Evolutionary conservation across 1,140 invertebrate species (phyloP), one percentile per base, ranked within the genome.

Genomic region (Nephila pilipes): DNA sequence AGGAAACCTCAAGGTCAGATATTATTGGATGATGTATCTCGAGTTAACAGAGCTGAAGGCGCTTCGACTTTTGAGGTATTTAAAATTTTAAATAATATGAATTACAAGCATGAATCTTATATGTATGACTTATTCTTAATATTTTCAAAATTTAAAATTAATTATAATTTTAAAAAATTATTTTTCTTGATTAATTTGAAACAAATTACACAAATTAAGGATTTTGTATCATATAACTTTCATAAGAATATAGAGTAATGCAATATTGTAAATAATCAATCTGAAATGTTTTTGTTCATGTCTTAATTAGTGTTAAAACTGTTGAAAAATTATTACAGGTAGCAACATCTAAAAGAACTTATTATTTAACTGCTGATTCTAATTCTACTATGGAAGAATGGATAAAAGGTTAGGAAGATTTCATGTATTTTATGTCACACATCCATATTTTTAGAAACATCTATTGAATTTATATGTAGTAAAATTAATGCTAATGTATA

Each of bases 351-450:
- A 93, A 94, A 85, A 93, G 94, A 95, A 98, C 98, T 0, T 99
- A 99, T 96, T 99, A 99, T 95, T 96, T 99, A 91, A 99, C 98
- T 1, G 98, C 98, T 1, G 98, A 99, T 95, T 98, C 98, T 25
- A 97, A 97, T 93, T 97, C 97, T 25, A 98, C 98, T 75, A 98
- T 99, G 97, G 98, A 99, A 95, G 98, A 99, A 95, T 99, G 98
- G 98, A 98, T 99, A 14, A 93, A 63, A 91, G 94, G 94, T 94
- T 75, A 83, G 22, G 16, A 8, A 75, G 16, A 79, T 18, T 79
- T 32, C 0, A 29, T 46, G 6, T 46, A 46, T 46, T 46, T 46
- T 46, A 46, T 46, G 6, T 65, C 18, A 16, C 20, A 25, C 22
- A 25, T 18, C 20, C 10, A 69, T 1, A 16, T 29, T 69, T 69